Evolutionary conservation across 2,888 invertebrate genomes (phyloP).

Genomic region (Microctonus aethiopoides): DNA sequence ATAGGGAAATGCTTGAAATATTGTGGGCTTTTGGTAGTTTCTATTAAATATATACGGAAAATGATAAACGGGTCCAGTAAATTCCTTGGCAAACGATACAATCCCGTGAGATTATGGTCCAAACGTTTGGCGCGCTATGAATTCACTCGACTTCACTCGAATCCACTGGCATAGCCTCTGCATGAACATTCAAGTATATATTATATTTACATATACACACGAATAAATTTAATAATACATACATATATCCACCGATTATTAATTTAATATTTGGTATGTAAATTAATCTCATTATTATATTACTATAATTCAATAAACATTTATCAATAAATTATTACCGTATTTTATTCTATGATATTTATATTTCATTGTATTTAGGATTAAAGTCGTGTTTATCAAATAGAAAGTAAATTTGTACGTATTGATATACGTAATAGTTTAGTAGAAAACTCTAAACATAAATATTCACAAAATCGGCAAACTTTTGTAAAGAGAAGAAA

Average conservation of each 20-base stretch:
- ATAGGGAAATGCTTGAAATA: neutral
- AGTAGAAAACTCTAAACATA: conserved; percentile 40
- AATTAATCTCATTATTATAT: neutral
- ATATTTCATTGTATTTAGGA: too few species aligned
- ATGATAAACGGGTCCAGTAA: conserved; percentile 10
- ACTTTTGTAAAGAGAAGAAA: conserved; percentile 16
- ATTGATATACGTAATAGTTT: conserved; percentile 44
- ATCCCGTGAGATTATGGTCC: conserved; percentile 5
- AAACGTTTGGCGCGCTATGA: neutral
- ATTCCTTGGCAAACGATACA: conserved; percentile 17
- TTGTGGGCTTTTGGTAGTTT: neutral
- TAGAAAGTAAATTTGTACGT: neutral
- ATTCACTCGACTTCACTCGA: conserved; percentile 12
- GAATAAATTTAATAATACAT: conserved; percentile 3
- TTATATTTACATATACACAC: neutral
- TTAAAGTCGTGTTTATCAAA: neutral
- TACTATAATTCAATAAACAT: too few species aligned
- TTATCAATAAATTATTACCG: too few species aligned
- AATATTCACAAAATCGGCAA: conserved; percentile 32
- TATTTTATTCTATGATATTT: too few species aligned
- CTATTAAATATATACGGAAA: neutral
- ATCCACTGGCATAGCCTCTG: neutral
- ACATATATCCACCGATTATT: neutral
- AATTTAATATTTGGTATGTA: neutral
- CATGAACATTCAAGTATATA: neutral